These are phyloP conservation scores for Lutjanus erythropterus DNA, from an alignment of 2,113 vertebrate genomes.

Conservation along the genomic window DNA sequence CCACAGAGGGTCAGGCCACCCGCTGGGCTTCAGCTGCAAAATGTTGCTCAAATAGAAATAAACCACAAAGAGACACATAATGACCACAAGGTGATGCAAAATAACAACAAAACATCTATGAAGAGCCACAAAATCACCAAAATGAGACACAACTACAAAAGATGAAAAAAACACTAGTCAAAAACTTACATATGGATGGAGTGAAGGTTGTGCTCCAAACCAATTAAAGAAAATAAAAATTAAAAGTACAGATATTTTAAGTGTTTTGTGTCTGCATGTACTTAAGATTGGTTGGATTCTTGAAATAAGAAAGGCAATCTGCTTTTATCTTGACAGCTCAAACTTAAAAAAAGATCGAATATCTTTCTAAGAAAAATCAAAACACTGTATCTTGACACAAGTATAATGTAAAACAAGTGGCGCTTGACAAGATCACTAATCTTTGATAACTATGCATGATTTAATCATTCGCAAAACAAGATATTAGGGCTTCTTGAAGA, in stretches of 20 bases:
- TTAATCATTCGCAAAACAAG: background rate
- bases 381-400: background rate
- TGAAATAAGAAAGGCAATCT: background rate
- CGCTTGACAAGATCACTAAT: background rate
- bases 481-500: background rate
- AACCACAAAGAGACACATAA: too few relatives aligned
- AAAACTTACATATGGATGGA: background rate
- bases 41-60: too few relatives aligned
- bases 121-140: too few relatives aligned
- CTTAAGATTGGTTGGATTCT: background rate
- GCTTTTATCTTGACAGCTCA: background rate
- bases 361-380: background rate
- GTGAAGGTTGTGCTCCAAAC: background rate
- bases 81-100: too few relatives aligned
- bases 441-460: background rate
- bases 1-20: too few relatives aligned
- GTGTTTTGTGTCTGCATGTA: background rate
- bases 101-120: too few relatives aligned
- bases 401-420: background rate
- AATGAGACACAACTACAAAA: too few relatives aligned
- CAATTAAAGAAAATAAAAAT: background rate
- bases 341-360: background rate
- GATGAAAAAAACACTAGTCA: too few relatives aligned
- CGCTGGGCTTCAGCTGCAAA: too few relatives aligned
- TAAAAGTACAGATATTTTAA: background rate